phyloP scores from a whole-genome alignment of 2,797 vertebrate species.

The Anguilla marmorata region DNA sequence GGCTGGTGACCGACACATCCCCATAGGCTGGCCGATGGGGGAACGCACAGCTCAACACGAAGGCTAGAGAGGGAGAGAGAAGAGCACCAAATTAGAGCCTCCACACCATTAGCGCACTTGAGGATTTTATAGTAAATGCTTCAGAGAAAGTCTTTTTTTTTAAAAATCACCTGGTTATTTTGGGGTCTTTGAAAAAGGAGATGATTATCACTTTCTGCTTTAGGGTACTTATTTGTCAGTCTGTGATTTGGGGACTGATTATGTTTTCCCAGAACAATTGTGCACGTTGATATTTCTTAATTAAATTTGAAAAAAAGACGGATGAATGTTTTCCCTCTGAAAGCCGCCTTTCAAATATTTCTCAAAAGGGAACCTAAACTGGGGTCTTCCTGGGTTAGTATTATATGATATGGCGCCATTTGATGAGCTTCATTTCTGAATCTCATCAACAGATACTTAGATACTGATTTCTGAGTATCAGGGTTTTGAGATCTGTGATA shows the following conservation, averaged over 20 bases:
- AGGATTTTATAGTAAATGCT: background rate
- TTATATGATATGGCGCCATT: background rate
- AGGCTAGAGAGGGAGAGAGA: constrained; percentile 61
- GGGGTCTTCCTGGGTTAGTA: background rate
- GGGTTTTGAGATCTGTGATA: background rate
- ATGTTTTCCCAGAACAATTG: background rate
- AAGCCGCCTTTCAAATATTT: background rate
- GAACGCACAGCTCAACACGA: constrained; percentile 87
- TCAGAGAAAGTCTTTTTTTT: background rate
- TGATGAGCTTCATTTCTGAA: background rate
- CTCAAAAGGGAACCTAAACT: background rate
- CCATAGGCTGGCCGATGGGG: constrained; percentile 79
- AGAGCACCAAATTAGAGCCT: constrained; percentile 27
- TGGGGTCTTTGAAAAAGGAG: background rate
- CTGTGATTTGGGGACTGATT: background rate
- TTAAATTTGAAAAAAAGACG: background rate
- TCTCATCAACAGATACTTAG: background rate
- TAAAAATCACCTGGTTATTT: background rate
- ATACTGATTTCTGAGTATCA: background rate
- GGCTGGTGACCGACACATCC: constrained; percentile 85
- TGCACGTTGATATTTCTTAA: background rate
- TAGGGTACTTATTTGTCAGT: background rate
- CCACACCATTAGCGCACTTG: background rate
- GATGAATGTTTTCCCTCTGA: background rate
- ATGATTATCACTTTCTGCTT: background rate